Conservation (phyloP, 2,113 vertebrate genomes). For the Larimichthys crocea region DNA sequence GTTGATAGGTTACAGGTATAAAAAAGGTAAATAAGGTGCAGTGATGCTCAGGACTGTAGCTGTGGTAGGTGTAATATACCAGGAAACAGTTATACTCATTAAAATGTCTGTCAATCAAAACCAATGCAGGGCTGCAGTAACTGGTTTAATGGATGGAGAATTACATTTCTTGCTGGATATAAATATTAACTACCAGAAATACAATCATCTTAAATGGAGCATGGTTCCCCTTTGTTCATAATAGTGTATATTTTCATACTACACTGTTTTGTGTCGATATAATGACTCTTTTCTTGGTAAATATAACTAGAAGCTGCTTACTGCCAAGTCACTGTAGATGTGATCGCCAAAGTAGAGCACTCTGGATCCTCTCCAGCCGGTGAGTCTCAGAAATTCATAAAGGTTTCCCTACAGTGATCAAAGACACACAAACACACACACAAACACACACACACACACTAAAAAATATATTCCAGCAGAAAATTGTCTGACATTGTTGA, state of each 20-base stretch:
- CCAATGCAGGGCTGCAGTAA: neutral
- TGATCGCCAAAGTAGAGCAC: constrained; percentile 99
- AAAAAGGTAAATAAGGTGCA: constrained; percentile 24
- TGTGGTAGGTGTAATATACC: constrained; percentile 11
- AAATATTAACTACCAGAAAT: neutral
- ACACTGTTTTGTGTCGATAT: constrained; percentile 3
- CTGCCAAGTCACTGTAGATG: constrained; percentile 99
- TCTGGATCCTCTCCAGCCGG: constrained; percentile 96
- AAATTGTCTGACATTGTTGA: neutral
- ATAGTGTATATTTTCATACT: neutral
- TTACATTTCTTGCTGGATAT: constrained; percentile 15
- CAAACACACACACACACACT: neutral
- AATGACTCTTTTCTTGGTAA: constrained; percentile 5
- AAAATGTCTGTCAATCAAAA: constrained; percentile 22
- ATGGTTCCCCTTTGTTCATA: neutral
- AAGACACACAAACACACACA: constrained; percentile 1
- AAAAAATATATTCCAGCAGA: neutral
- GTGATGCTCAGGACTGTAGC: neutral
- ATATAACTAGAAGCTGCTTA: constrained; percentile 79
- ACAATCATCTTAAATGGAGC: constrained; percentile 9
- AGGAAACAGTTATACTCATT: constrained; percentile 20
- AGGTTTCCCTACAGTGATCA: constrained; percentile 90
- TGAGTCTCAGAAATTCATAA: constrained; percentile 98
- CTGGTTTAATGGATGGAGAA: constrained; percentile 10
- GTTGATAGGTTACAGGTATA: constrained; percentile 34